A percentile compares a stretch with the other conserved stretches of the same genome.
Evolutionary conservation across 2,888 invertebrate genomes (phyloP).

Genomic region (Scaptomyza flava): DNA sequence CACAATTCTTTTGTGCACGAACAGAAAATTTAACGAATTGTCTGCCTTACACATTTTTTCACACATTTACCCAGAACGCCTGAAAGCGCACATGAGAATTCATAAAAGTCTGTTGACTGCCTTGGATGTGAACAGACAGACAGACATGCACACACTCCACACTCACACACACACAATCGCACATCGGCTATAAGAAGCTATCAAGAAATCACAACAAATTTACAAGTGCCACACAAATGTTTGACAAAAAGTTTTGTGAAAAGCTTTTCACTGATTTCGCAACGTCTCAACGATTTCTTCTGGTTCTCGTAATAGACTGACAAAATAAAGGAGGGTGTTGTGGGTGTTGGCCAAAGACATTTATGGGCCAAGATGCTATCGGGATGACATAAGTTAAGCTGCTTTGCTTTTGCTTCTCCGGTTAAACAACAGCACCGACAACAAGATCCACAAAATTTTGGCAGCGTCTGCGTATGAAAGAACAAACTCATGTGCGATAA

Average conservation of each 20-base stretch:
- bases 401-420: conserved; percentile 68
- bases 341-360: conserved; percentile 59
- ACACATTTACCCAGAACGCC: conserved; percentile 60
- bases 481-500: conserved; percentile 38
- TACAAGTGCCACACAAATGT: conserved; percentile 78
- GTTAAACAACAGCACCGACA: conserved; percentile 58
- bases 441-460: conserved; percentile 29
- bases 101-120: conserved; percentile 63
- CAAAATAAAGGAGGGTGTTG: conserved; percentile 1
- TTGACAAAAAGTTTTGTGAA: conserved; percentile 78
- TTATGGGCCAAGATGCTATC: conserved; percentile 76
- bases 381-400: conserved; percentile 79
- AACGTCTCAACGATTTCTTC: conserved; percentile 74
- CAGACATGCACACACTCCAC: conserved; percentile 25
- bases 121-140: conserved; percentile 13
- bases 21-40: conserved; percentile 29
- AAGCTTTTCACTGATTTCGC: conserved; percentile 76
- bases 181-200: conserved; percentile 65
- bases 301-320: conserved; percentile 41
- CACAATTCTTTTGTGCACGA: conserved; percentile 44
- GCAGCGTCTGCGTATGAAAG: conserved; percentile 30
- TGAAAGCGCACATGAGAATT: conserved; percentile 71
- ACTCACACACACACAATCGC: conserved; percentile 7
- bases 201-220: conserved; percentile 80
- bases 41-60: conserved; percentile 53